A percentile compares a stretch with the other conserved stretches of the same genome.
Conservation (phyloP, 2,888 invertebrate species). For the Eustalomyia histrio region DNA sequence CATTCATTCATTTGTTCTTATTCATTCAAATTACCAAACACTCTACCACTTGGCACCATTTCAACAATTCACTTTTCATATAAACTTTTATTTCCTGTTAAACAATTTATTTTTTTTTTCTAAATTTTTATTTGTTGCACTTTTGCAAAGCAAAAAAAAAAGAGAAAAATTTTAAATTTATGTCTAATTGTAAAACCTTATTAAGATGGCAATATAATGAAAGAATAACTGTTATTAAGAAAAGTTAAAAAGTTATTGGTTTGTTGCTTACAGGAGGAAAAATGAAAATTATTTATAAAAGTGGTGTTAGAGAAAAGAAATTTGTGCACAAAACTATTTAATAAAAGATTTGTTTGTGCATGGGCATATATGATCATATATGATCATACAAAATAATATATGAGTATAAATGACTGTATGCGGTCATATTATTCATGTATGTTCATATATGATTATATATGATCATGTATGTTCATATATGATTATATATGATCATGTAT, state of each 20-base stretch:
- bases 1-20: conserved; percentile 7
- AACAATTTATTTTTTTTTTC: conserved; percentile 1
- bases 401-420: no score
- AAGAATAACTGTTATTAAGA: conserved; percentile 61
- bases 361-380: no score
- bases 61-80: neutral
- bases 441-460: no score
- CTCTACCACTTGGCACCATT: neutral
- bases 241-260: conserved; percentile 50
- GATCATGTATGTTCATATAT: no score
- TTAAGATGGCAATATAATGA: conserved; percentile 22
- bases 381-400: no score
- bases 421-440: no score
- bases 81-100: neutral
- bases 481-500: no score
- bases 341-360: no score
- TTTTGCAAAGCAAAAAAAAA: neutral
- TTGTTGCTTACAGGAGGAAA: neutral
- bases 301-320: no score
- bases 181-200: conserved; percentile 61
- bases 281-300: no score
- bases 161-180: conserved; percentile 48
- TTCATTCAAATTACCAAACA: conserved; percentile 1
- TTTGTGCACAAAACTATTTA: no score
- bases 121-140: conserved; percentile 48